Conservation (phyloP, 2,797 vertebrate species). For the Coregonus sp. region DNA sequence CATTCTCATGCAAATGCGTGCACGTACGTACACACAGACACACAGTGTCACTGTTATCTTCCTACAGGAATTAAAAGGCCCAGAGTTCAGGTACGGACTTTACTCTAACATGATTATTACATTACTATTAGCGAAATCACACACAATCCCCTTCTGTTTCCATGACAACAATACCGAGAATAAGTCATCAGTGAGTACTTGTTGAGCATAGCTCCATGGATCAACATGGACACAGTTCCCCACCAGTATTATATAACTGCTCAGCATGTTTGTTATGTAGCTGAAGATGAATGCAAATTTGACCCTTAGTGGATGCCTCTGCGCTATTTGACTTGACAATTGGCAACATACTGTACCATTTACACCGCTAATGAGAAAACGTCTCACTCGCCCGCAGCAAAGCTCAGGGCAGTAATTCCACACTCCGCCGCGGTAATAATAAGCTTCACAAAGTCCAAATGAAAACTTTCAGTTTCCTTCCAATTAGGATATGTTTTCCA, state of each 20-base stretch:
- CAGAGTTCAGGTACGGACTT: neutral
- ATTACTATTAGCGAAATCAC: neutral
- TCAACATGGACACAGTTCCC: neutral
- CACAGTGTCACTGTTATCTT: neutral
- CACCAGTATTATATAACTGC: neutral
- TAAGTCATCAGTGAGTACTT: neutral
- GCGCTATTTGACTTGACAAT: slow-evolving; percentile 46
- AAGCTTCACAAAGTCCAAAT: slow-evolving; percentile 42
- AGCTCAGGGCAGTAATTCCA: slow-evolving; percentile 57
- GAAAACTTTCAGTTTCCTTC: slow-evolving; percentile 52
- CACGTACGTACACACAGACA: slow-evolving; percentile 1
- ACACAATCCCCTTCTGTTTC: neutral
- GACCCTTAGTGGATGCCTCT: slow-evolving; percentile 30
- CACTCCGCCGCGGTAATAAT: slow-evolving; percentile 42
- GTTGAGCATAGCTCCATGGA: neutral
- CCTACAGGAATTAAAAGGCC: neutral
- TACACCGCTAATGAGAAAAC: slow-evolving; percentile 66
- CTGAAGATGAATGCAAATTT: slow-evolving; percentile 23
- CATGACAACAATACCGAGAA: neutral
- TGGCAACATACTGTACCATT: slow-evolving; percentile 60
- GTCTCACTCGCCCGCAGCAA: slow-evolving; percentile 52
- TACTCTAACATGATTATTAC: neutral
- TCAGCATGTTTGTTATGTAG: slow-evolving; percentile 22
- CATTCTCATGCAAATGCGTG: neutral
- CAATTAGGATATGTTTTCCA: slow-evolving; percentile 64